Evolutionary conservation across 64 coral and sea anemone species (phyloP), one percentile per base, ranked within the genome.

Genomic region (Stylophora pistillata): DNA sequence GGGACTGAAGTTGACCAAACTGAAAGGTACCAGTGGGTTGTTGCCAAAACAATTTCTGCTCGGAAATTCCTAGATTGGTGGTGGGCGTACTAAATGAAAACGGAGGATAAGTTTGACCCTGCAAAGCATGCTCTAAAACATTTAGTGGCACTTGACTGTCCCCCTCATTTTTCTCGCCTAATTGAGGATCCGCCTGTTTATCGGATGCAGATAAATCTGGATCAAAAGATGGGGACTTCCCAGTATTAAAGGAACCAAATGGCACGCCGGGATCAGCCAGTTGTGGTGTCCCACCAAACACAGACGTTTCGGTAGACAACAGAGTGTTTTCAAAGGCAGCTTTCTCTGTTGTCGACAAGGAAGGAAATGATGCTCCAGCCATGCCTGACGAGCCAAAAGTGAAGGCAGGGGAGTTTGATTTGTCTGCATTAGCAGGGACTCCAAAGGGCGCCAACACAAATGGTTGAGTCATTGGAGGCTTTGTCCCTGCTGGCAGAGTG

Each of bases 21-120:
- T 77, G 74, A 73, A 92, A 92, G 31, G 60, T 77, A 62, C 81
- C 89, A 56, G 83, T 83, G 17, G 81, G 76, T 20, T 93, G 90
- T 26, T 93, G 91, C 95, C 95, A 97, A 56, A 93, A 93, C 16
- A 82, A 64, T 54, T 82, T 79, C 47, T 91, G 87, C 25, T 88
- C 58, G 56, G 41, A 25, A 2, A 26, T 30, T 15, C 58, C 71
- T 72, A 56, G 64, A 16, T 52, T n/a, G 29, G 10, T 27, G 57
- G 80, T 58, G 17, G 92, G 65, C 16, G 59, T 47, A 89, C 47
- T 73, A 56, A 72, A 28, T 30, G 31, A 21, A 55, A 77, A 9
- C 13, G 76, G 28, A 13, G 76, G 77, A 11, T 30, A 53, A 32
- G 79, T 29, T 55, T 93, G 86, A 74, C 68, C 71, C 10, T 75